phyloP scores from a whole-genome alignment of 2,113 vertebrate species.

The Antigone vipio region DNA sequence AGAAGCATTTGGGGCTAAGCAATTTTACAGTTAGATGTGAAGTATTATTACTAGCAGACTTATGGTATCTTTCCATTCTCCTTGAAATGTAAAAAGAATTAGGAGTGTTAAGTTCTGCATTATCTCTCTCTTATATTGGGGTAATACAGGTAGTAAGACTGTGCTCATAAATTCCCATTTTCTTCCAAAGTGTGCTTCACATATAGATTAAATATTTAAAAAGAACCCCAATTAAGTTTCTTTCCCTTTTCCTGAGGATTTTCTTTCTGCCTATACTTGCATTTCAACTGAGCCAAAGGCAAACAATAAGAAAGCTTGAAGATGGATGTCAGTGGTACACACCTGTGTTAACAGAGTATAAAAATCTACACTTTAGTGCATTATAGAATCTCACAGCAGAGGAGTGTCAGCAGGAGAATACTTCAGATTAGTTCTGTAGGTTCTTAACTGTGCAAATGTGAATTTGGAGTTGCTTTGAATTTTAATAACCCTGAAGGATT shows the following conservation, averaged over 20 bases:
- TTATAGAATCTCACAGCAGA: neutral
- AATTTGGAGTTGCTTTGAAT: conserved; percentile 37
- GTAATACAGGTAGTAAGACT: neutral
- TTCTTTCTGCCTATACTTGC: neutral
- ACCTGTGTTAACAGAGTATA: neutral
- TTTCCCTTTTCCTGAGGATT: neutral
- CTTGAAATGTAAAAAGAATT: neutral
- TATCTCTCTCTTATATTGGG: neutral
- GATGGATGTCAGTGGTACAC: neutral
- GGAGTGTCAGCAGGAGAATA: neutral
- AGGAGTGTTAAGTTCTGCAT: neutral
- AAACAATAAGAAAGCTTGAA: neutral
- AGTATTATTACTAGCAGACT: neutral
- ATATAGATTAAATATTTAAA: neutral
- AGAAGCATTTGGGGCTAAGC: neutral
- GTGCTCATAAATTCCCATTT: neutral
- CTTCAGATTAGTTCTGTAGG: neutral
- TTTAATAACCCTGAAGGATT: conserved; percentile 9
- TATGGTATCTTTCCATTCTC: neutral
- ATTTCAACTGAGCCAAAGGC: neutral
- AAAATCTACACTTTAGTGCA: neutral
- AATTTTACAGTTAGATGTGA: neutral
- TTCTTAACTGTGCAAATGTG: neutral
- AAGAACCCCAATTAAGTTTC: neutral
- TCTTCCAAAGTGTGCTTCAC: neutral